Base-by-base conservation (phyloP, 2,797 vertebrate genomes). In the Megaceryle alcyon region DNA sequence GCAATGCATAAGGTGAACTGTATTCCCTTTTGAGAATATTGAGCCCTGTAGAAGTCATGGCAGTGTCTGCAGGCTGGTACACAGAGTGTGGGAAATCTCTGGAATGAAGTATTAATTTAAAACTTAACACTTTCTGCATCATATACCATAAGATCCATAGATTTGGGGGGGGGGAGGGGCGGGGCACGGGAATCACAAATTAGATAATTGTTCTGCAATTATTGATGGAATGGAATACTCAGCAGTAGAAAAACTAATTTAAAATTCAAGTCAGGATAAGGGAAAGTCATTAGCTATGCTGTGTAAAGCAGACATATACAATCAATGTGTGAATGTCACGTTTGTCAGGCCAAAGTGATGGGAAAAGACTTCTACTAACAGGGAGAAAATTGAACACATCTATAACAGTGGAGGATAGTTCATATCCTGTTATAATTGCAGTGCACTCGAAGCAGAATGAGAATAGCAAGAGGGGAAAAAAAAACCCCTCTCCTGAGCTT, bases 321-420 rank as follows among this genome's bases (percentile, higher is more conserved):
- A 95, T 95, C 94, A 94, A 95, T 77, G 94, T 91, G 95, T 95
- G 95, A 94, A 97, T 85, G 94, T 91, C 95, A 97, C 53, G 83
- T 97, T 96, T 95, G 94, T 94, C 94, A 93, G 94, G 72, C 86
- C 92, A 97, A 95, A 95, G 94, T 91, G 96, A 97, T 96, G 95
- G 94, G 84, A 94, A 96, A 92, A 96, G 94, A 93, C 86, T 94
- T 92, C 88, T 94, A 37, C 82, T 93, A 91, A 95, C 85, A 92
- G 95, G 85, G 72, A 94, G 93, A 96, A 97, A 96, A 95, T 95
- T 96, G 93, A 96, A 92, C 91, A 88, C 86, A 96, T 97, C 94
- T 96, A 90, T 96, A 94, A 94, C 31, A 10, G 88, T 54, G 78
- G 85, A 95, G 86, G 93, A 93, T 94, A 95, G 94, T 96, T 96